Base-by-base conservation (phyloP, 1,140 invertebrate genomes). In the Delia radicum region DNA sequence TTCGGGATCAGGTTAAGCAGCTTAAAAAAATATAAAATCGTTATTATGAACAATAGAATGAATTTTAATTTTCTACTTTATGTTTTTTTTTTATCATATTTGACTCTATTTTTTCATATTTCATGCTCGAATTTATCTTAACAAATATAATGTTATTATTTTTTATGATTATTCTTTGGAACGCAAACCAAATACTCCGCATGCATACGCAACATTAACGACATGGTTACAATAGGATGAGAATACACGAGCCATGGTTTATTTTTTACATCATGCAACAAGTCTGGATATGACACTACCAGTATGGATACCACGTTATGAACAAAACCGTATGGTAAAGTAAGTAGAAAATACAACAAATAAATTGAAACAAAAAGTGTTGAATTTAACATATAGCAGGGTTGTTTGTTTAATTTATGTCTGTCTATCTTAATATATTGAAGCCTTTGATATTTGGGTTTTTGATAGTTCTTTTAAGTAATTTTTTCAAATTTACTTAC, bases 181-280 rank as follows among this genome's bases (percentile, higher is more conserved):
- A 48, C 13, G 33, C 15, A 15, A n/a, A 48, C 42, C 12, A 28
- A 12, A 74, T 27, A 18, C 26, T 31, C 21, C 18, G 26, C 4
- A 48, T 21, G 24, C 46, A n/a, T 24, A 28, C 37, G 0, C 27
- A 67, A 42, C 3, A 28, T 27, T 18, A n/a, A n/a, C n/a, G n/a
- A n/a, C n/a, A n/a, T 37, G 61, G 33, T 31, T 21, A 65, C 12
- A 46, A 33, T 81, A 91, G 83, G 91, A 94, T 79, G 94, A 95
- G 80, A 94, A 93, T 80, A 85, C 93, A 1, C 88, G 90, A 27
- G 94, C 93, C 1, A 80, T 94, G 74, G 89, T 92, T 10, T 95
- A 92, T 82, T 95, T 93, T 85, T 80, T 94, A 79, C 90, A 94
- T 83, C 93, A 94, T 81, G 92, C 93, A 0, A 89, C 76, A 87